Evolutionary conservation across 2,888 invertebrate species (phyloP), one percentile per base, ranked within the genome.

Genomic region (Drepana falcataria): DNA sequence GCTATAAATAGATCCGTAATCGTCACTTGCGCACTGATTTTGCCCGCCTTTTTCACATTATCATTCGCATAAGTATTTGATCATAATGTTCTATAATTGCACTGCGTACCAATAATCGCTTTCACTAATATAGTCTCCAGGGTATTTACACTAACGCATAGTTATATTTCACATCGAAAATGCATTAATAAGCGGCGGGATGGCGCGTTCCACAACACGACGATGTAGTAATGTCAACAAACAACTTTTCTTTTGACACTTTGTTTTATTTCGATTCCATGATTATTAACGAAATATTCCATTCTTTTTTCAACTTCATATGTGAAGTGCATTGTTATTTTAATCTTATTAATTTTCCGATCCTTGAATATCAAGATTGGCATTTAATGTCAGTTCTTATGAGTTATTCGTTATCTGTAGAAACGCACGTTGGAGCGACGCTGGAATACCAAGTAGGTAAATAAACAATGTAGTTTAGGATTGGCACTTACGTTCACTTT

Each of bases 1-100:
- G 75, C 90, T 90, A 90, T 78, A 87, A 89, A 90, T 90, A 90
- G 87, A 80, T 73, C 60, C 57, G 69, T 73, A 75, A 80, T 83
- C 78, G 75, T 81, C 85, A 87, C 83, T 85, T 73, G 80, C 80
- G 77, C 86, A 85, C 85, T 74, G 82, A 83, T 83, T 87, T 83
- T 78, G 77, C 83, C 85, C 87, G 87, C 84, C 82, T 87, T 87
- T 81, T 83, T 81, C 70, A 69, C 68, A 66, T 74, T 75, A 76
- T 79, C 77, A 71, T 62, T 71, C 76, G 79, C 79, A 65, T 59
- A 63, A 61, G 67, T 55, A 62, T 56, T 68, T 61, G 57, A 66
- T 66, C 68, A 67, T 69, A 60, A 59, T 68, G 63, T 69, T 61
- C 57, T 59, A 59, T 61, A 61, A 68, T 62, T 70, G 69, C 78